These are phyloP conservation scores for Zenarchopterus dispar DNA, from an alignment of 2,797 vertebrate genomes.

Conservation along the genomic window DNA sequence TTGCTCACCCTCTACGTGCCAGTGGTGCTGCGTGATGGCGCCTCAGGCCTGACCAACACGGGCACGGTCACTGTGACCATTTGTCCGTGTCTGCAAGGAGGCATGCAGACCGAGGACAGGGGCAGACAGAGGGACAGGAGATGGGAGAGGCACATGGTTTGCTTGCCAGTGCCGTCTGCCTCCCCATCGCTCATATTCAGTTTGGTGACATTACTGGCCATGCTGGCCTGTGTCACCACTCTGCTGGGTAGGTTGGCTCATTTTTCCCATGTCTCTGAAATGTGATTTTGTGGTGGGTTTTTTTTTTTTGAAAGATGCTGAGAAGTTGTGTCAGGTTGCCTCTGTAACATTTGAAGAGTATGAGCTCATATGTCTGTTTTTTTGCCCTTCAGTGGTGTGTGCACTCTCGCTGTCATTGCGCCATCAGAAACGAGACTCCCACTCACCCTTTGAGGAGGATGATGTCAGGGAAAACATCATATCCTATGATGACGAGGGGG, in stretches of 20 bases:
- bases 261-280: slow-evolving; percentile 3
- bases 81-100: slow-evolving; percentile 88
- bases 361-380: slow-evolving; percentile 45
- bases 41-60: slow-evolving; percentile 87
- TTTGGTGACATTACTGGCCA: slow-evolving; percentile 86
- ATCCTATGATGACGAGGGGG: slow-evolving; percentile 91
- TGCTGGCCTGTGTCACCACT: slow-evolving; percentile 87
- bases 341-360: slow-evolving; percentile 22
- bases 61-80: slow-evolving; percentile 89
- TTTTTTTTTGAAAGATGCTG: slow-evolving; percentile 29
- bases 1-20: slow-evolving; percentile 85
- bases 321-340: slow-evolving; percentile 45
- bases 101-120: slow-evolving; percentile 83
- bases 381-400: slow-evolving; percentile 76
- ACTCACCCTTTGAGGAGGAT: slow-evolving; percentile 80
- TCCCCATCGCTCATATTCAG: slow-evolving; percentile 87
- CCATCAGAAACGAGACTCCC: slow-evolving; percentile 81
- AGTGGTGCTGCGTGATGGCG: slow-evolving; percentile 86
- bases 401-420: slow-evolving; percentile 82
- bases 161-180: slow-evolving; percentile 71
- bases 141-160: slow-evolving; percentile 79
- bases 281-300: slow-evolving; percentile 14
- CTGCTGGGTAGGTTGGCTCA: slow-evolving; percentile 83
- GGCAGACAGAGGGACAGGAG: slow-evolving; percentile 65
- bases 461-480: slow-evolving; percentile 88